phyloP scores from a whole-genome alignment of 2,797 vertebrate genomes.

The Clarias fuscus region DNA sequence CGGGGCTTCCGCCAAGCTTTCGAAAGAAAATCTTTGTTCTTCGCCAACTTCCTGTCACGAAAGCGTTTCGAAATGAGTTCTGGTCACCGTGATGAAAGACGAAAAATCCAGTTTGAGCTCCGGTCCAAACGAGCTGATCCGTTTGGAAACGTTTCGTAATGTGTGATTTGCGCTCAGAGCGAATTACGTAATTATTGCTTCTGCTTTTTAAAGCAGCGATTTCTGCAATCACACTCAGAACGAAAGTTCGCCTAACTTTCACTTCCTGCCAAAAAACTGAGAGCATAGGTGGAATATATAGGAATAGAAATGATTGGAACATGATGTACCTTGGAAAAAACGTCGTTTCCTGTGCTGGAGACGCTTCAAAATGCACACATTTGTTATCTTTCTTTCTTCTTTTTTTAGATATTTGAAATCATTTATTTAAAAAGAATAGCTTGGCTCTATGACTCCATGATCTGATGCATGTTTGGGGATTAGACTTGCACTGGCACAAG shows the following conservation, averaged over 20 bases:
- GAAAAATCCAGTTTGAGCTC: background rate
- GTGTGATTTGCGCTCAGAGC: background rate
- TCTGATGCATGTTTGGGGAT: background rate
- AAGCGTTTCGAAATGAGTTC: background rate
- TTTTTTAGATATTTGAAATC: background rate
- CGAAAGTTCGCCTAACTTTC: slow-evolving; percentile 7
- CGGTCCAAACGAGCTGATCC: background rate
- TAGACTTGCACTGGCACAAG: background rate
- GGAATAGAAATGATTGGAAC: background rate
- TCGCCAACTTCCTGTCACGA: slow-evolving; percentile 47
- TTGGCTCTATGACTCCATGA: background rate
- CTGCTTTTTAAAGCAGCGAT: background rate
- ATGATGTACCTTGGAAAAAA: background rate
- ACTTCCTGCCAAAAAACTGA: slow-evolving; percentile 12
- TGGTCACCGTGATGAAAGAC: background rate
- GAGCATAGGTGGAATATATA: background rate
- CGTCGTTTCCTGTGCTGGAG: background rate
- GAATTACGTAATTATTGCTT: background rate
- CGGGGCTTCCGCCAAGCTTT: background rate
- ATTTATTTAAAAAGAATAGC: background rate
- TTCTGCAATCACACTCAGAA: slow-evolving; percentile 12
- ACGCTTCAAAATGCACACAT: background rate
- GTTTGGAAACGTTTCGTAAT: background rate
- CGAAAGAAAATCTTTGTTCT: slow-evolving; percentile 28
- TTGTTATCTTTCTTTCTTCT: background rate